Percentiles rank a stretch among this genome's conserved stretches.
These are phyloP conservation scores for Leucoptera coffeella DNA, from an alignment of 2,888 invertebrate genomes.

Conservation along the genomic window DNA sequence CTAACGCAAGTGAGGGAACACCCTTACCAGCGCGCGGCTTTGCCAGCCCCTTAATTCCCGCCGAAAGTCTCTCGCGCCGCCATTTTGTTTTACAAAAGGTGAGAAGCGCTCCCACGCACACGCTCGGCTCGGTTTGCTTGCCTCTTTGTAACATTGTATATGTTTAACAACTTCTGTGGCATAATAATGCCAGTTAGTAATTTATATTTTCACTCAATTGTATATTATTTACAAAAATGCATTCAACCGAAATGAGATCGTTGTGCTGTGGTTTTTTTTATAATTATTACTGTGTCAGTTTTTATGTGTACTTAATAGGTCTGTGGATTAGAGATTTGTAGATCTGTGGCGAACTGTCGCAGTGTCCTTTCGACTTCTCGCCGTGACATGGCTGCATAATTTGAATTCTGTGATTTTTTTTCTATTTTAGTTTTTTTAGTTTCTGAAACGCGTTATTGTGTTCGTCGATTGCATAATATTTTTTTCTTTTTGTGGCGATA, in stretches of 20 bases:
- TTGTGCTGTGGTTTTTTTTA: no score
- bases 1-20: slow-evolving; percentile 90
- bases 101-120: slow-evolving; percentile 42
- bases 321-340: slow-evolving; percentile 18
- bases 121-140: slow-evolving; percentile 26
- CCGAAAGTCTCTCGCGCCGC: slow-evolving; percentile 45
- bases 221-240: no score
- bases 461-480: slow-evolving; percentile 10
- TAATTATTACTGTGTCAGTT: slow-evolving; percentile 31
- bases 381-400: slow-evolving; percentile 50
- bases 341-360: slow-evolving; percentile 26
- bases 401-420: slow-evolving; percentile 50
- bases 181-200: no score
- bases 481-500: slow-evolving; percentile 6
- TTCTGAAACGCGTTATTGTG: slow-evolving; percentile 46
- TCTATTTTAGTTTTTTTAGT: slow-evolving; percentile 40
- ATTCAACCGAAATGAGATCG: no score
- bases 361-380: slow-evolving; percentile 32
- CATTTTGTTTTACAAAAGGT: slow-evolving; percentile 52
- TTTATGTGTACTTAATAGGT: slow-evolving; percentile 48
- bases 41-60: slow-evolving; percentile 67
- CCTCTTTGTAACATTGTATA: no score
- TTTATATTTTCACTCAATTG: no score
- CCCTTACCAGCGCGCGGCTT: slow-evolving; percentile 88
- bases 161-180: no score